Evolutionary conservation across 2,888 invertebrate species (phyloP).

Genomic region (Lasioglossum oenotherae): DNA sequence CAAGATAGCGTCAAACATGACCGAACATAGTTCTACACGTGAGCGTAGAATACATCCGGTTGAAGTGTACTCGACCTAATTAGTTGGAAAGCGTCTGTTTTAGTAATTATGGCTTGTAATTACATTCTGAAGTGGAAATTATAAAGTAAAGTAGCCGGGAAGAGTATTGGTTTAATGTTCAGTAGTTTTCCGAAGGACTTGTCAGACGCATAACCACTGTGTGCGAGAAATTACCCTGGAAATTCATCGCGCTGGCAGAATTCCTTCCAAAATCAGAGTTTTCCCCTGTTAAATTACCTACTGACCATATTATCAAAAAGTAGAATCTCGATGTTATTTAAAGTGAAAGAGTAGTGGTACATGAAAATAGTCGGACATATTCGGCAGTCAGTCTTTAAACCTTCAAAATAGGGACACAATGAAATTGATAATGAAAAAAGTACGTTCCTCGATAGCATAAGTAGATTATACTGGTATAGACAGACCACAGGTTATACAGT

Average conservation of each 20-base stretch:
- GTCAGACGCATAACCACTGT: background rate
- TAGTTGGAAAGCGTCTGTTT: background rate
- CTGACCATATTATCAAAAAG: no score
- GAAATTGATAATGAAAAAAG: background rate
- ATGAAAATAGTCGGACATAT: background rate
- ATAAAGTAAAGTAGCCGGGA: background rate
- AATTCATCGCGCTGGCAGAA: background rate
- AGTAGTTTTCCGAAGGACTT: slow-evolving; percentile 7
- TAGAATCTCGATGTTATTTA: background rate
- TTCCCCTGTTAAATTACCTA: background rate
- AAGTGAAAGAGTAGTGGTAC: background rate
- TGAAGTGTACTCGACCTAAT: slow-evolving; percentile 9
- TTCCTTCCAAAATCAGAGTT: background rate
- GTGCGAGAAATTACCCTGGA: background rate
- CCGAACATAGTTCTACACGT: background rate
- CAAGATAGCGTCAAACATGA: background rate
- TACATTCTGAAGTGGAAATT: background rate
- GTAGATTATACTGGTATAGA: background rate
- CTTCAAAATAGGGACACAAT: background rate
- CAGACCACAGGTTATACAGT: background rate
- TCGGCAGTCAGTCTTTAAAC: background rate
- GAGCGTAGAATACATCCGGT: background rate
- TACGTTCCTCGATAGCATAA: background rate
- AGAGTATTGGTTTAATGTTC: slow-evolving; percentile 13
- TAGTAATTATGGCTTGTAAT: slow-evolving; percentile 7